These are phyloP conservation scores for Gari tellinella DNA, from an alignment of 2,888 invertebrate species.

Conservation along the genomic window DNA sequence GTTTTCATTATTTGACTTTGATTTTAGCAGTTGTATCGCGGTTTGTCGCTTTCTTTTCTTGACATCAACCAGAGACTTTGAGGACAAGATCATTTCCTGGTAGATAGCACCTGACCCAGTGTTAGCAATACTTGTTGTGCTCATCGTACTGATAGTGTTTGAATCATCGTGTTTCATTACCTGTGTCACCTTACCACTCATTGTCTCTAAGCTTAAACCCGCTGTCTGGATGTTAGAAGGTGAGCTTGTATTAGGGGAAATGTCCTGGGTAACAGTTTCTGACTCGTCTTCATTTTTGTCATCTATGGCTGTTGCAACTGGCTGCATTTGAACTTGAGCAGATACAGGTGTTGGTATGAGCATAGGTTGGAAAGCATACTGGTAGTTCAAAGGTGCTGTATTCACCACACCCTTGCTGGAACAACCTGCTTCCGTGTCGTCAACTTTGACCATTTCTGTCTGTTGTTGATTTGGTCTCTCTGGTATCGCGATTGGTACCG, in stretches of 20 bases:
- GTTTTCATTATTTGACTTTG: constrained; percentile 66
- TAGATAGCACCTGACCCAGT: constrained; percentile 66
- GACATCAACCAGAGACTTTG: constrained; percentile 71
- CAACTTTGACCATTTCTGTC: neutral
- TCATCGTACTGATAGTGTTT: constrained; percentile 54
- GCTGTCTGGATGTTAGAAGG: neutral
- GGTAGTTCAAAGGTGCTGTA: constrained; percentile 17
- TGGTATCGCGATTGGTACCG: neutral
- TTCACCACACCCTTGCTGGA: constrained; percentile 2
- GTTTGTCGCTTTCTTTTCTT: constrained; percentile 72
- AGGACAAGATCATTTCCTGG: constrained; percentile 76
- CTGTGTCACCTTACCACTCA: constrained; percentile 27
- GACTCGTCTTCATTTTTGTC: neutral
- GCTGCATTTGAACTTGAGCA: constrained; percentile 14
- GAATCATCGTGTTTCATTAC: constrained; percentile 47
- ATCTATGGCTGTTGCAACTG: neutral
- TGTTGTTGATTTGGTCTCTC: constrained; percentile 5
- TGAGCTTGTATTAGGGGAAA: neutral
- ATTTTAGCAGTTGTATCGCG: constrained; percentile 71
- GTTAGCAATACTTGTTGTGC: constrained; percentile 60
- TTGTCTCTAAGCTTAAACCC: neutral
- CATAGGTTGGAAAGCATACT: constrained; percentile 50
- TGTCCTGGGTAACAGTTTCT: neutral
- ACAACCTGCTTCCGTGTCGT: neutral
- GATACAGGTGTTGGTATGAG: constrained; percentile 37